Base-by-base conservation (phyloP, 2,113 vertebrate species). In the Thomomys bottae region DNA sequence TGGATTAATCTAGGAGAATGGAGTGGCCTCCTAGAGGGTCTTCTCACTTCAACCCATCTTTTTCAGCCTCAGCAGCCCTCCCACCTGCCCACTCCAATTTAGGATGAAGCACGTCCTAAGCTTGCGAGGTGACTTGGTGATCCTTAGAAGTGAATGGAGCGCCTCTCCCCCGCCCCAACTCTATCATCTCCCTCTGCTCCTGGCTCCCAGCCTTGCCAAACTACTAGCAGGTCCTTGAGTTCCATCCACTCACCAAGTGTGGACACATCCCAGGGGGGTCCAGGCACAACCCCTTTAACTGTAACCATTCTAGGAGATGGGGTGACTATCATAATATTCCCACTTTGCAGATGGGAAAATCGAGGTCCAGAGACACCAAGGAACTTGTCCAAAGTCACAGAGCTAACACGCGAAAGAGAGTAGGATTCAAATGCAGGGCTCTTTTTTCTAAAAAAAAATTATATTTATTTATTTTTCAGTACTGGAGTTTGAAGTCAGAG, bases 311-410 rank as follows among this genome's bases (percentile, higher is more conserved):
- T 54, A 3, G 10, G 70, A 34, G n/a, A 11, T 21, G 30, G 24
- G 12, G 10, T 6, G 42, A 68, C 26, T 66, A 0, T 57, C 24
- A 42, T 24, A 20, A 21, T 1, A 61, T 3, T 40, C 14, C 30
- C 76, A 71, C 40, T 77, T 86, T 92, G 61, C n/a, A 66, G 75
- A 66, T 40, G 59, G 57, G 77, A 77, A 90, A 61, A 87, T 26
- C 1, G 64, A 95, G 83, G 57, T 75, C 71, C 49, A 3, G 59
- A 70, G 83, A 77, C 32, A 32, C 38, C n/a, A 18, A 36, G 71
- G 54, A 68, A 23, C 26, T 3, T 34, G 82, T 20, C 59, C 66
- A 32, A 59, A 49, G 76, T 61, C 85, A 57, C 40, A 75, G 64
- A 88, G 73, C 63, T 23, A 76, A 59, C 17, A 21, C 28, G 66